A percentile compares a stretch with the other conserved stretches of the same genome.
These are phyloP conservation scores for Plodia interpunctella DNA, from an alignment of 1,140 invertebrate species.

Conservation along the genomic window DNA sequence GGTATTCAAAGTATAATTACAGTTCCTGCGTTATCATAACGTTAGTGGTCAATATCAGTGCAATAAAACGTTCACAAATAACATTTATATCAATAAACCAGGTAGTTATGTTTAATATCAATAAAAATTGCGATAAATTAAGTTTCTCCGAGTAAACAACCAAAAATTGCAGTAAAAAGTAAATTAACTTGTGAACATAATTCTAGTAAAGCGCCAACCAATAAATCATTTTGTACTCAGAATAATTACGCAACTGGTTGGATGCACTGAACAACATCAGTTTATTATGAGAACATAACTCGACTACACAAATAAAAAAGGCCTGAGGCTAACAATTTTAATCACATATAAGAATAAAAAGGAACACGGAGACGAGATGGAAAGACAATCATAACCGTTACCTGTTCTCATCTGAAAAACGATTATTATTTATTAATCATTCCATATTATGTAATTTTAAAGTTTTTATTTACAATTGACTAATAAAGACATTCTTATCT, in stretches of 20 bases:
- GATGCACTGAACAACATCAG: neutral
- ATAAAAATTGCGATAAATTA: slow-evolving; percentile 8
- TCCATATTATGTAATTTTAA: too few relatives aligned
- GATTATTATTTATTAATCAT: too few relatives aligned
- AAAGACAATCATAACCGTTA: neutral
- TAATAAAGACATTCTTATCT: too few relatives aligned
- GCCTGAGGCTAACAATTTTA: neutral
- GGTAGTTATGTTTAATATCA: neutral
- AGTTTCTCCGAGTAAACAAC: neutral
- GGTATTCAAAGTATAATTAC: too few relatives aligned
- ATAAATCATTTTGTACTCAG: neutral
- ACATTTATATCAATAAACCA: neutral
- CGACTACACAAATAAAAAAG: neutral
- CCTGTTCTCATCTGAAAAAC: neutral
- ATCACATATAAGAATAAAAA: neutral
- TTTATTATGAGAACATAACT: neutral
- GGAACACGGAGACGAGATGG: neutral
- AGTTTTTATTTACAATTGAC: too few relatives aligned
- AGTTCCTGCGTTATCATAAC: too few relatives aligned
- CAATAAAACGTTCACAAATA: slow-evolving; percentile 13
- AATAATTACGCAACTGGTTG: neutral
- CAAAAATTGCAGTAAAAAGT: slow-evolving; percentile 3
- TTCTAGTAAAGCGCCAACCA: neutral
- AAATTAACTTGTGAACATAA: neutral
- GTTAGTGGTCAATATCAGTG: too few relatives aligned